Percentiles rank a stretch among this genome's conserved stretches.
These are phyloP conservation scores for Archips xylosteana DNA, from an alignment of 2,888 invertebrate species.

Conservation along the genomic window DNA sequence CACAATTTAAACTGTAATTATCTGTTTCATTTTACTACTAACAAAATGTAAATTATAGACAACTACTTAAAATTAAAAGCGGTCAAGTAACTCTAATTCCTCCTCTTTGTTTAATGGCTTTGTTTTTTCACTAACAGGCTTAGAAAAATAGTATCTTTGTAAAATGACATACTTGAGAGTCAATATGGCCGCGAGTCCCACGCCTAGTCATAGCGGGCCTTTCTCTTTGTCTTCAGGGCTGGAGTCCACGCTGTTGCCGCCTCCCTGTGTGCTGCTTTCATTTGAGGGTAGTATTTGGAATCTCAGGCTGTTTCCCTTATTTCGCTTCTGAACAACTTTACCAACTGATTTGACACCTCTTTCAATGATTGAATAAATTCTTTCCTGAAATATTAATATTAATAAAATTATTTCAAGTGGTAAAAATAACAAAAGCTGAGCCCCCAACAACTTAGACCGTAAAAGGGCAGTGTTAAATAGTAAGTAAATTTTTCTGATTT, in stretches of 20 bases:
- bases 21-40: conserved; percentile 20
- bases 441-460: too few relatives aligned
- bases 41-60: neutral
- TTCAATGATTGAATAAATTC: conserved; percentile 84
- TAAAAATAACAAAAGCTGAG: neutral
- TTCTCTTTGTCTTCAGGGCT: conserved; percentile 55
- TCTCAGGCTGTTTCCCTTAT: conserved; percentile 86
- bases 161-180: conserved; percentile 66
- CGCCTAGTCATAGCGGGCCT: conserved; percentile 78
- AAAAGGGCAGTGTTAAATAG: too few relatives aligned
- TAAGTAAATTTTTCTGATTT: too few relatives aligned
- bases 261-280: conserved; percentile 53
- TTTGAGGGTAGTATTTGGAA: conserved; percentile 86
- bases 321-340: conserved; percentile 87
- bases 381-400: conserved; percentile 80
- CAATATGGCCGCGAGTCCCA: conserved; percentile 58
- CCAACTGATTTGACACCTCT: conserved; percentile 77
- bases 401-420: neutral
- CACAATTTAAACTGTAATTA: conserved; percentile 11
- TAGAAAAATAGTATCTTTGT: conserved; percentile 60
- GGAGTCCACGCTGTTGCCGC: conserved; percentile 48
- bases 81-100: conserved; percentile 26
- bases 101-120: conserved; percentile 37
- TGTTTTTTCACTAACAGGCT: conserved; percentile 43
- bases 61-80: conserved; percentile 23